Base-by-base conservation (phyloP, 2,113 vertebrate genomes). In the Tupaia tana region DNA sequence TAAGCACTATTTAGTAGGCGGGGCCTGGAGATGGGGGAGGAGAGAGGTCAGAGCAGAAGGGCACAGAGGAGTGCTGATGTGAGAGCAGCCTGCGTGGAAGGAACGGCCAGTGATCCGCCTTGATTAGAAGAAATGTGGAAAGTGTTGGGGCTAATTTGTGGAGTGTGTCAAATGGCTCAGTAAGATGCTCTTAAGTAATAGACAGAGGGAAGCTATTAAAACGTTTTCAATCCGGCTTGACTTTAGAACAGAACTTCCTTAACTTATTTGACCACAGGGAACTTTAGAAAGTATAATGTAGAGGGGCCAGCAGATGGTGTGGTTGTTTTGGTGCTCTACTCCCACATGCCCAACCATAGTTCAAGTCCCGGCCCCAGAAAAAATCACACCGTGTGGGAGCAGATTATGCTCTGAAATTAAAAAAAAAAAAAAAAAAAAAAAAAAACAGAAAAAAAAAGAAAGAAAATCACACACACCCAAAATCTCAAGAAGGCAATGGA, bases 111-210 rank as follows among this genome's bases (percentile, higher is more conserved):
- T 24, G 34, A 67, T 71, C 74, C 20, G 4, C 9, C 78, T 27
- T 81, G 22, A 80, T 22, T 19, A 22, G 63, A 87, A 34, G 70
- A 64, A 83, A 67, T 73, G 58, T 43, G 13, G 58, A 9, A 34
- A 63, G 64, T 19, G 16, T 19, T 73, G 70, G 75, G 63, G 29
- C 7, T 82, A 16, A 92, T 63, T 67, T 52, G 12, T 66, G 25
- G 7, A 63, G 16, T 66, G 29, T 69, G 71, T 69, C 54, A 25
- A 74, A 64, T 18, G 67, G 31, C 11, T 69, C 52, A 13, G 15
- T 56, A 59, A 94, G 59, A 94, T 69, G 54, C 13, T 94, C 29
- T 78, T 79, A n/a, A 79, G 70, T 95, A 84, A 1, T 22, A 75
- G 75, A 79, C 20, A 84, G 18, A 12, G 15, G 54, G 54, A 90